Conservation (phyloP, 2,888 invertebrate genomes). For the Melieria crassipennis region DNA sequence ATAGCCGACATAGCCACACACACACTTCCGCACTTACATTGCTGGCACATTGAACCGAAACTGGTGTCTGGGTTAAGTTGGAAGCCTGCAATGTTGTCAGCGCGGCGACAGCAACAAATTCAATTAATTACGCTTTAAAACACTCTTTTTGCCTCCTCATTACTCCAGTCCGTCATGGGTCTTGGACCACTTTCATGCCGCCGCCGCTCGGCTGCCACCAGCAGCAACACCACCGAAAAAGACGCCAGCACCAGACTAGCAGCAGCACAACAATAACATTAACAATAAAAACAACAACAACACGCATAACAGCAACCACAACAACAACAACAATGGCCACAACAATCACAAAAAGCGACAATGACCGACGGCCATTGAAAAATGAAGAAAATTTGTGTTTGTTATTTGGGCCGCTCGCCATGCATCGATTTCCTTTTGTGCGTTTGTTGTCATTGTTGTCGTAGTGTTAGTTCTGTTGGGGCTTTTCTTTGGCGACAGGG, state of each 20-base stretch:
- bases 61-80: background rate
- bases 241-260: background rate
- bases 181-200: background rate
- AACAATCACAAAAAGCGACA: slow-evolving; percentile 18
- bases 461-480: no score
- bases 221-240: background rate
- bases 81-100: slow-evolving; percentile 8
- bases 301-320: slow-evolving; percentile 15
- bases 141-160: background rate
- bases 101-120: background rate
- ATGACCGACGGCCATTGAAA: slow-evolving; percentile 15
- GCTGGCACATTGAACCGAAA: background rate
- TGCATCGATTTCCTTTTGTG: no score
- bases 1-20: background rate
- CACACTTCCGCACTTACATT: background rate
- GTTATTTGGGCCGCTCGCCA: no score
- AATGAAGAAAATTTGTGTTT: slow-evolving; percentile 13
- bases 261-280: slow-evolving; percentile 2
- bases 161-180: no score
- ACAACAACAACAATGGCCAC: slow-evolving; percentile 11
- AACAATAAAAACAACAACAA: slow-evolving; percentile 13
- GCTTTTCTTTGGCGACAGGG: no score
- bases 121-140: slow-evolving; percentile 27
- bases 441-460: slow-evolving; percentile 14
- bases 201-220: slow-evolving; percentile 10